Conservation (phyloP, 1,140 invertebrate species). For the Ganaspis sp. region DNA sequence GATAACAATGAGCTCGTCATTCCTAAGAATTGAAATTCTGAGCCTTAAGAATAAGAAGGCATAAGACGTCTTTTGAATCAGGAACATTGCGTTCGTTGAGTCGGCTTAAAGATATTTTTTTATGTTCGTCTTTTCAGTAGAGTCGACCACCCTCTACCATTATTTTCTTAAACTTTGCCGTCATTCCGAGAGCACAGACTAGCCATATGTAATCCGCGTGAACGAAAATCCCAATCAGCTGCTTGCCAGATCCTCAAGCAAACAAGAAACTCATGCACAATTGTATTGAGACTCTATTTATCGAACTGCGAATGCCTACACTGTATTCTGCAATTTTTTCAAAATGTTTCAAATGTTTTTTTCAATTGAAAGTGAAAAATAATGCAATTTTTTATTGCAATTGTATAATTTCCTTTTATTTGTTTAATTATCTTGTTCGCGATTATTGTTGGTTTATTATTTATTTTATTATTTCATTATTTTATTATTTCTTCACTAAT, state of each 20-base stretch:
- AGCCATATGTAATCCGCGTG: slow-evolving; percentile 61
- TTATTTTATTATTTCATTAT: too few species aligned
- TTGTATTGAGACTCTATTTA: slow-evolving; percentile 53
- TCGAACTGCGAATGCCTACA: background rate
- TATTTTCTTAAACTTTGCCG: slow-evolving; percentile 39
- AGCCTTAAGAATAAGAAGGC: slow-evolving; percentile 32
- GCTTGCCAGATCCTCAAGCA: slow-evolving; percentile 65
- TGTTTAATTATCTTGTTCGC: too few species aligned
- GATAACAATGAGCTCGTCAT: slow-evolving; percentile 24
- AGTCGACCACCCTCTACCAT: slow-evolving; percentile 38
- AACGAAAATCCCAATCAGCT: slow-evolving; percentile 72
- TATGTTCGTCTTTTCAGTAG: slow-evolving; percentile 34
- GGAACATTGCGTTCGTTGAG: slow-evolving; percentile 30
- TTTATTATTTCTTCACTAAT: too few species aligned
- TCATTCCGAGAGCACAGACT: slow-evolving; percentile 51
- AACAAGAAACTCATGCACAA: slow-evolving; percentile 65
- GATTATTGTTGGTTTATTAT: too few species aligned
- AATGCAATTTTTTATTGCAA: too few species aligned
- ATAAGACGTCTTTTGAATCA: slow-evolving; percentile 42
- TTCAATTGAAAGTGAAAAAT: too few species aligned
- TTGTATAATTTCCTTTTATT: too few species aligned
- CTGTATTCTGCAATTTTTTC: background rate
- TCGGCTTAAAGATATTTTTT: slow-evolving; percentile 31
- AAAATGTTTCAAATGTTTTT: too few species aligned
- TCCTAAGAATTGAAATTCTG: slow-evolving; percentile 22